Conservation (phyloP, 2,113 vertebrate genomes). For the Prionailurus bengalensis region DNA sequence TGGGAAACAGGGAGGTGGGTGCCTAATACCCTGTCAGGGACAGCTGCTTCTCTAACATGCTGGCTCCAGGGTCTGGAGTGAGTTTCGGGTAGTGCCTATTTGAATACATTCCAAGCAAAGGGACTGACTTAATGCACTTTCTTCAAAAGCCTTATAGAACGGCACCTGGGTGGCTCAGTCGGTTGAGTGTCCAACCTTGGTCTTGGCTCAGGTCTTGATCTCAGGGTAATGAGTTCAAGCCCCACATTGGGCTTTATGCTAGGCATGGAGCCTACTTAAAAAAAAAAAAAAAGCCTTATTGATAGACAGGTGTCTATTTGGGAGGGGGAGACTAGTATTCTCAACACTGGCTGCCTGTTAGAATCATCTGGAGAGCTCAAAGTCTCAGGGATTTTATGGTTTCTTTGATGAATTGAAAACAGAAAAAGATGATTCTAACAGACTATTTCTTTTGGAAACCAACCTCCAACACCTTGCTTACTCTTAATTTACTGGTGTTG, state of each 20-base stretch:
- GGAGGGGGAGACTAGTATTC: background rate
- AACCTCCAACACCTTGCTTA: background rate
- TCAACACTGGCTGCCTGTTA: background rate
- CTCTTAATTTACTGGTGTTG: background rate
- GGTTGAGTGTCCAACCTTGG: too few relatives aligned
- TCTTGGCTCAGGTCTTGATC: too few relatives aligned
- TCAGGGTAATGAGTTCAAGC: too few relatives aligned
- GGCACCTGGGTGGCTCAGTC: too few relatives aligned
- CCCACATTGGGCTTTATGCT: too few relatives aligned
- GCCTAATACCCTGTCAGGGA: rapidly evolving
- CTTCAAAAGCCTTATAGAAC: background rate
- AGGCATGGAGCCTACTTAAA: too few relatives aligned
- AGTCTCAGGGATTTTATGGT: background rate
- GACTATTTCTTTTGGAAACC: constrained; percentile 21
- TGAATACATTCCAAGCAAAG: background rate
- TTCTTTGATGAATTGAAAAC: background rate
- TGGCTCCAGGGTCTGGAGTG: background rate
- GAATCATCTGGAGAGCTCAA: constrained; percentile 3
- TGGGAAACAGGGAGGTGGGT: background rate
- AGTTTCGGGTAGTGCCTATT: background rate
- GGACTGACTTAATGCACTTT: background rate
- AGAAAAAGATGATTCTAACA: background rate
- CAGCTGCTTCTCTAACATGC: background rate
- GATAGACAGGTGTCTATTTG: background rate
- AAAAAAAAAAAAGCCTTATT: background rate